Evolutionary conservation across 2,113 vertebrate genomes (phyloP), one percentile per base, ranked within the genome.

Genomic region (Smithornis capensis): DNA sequence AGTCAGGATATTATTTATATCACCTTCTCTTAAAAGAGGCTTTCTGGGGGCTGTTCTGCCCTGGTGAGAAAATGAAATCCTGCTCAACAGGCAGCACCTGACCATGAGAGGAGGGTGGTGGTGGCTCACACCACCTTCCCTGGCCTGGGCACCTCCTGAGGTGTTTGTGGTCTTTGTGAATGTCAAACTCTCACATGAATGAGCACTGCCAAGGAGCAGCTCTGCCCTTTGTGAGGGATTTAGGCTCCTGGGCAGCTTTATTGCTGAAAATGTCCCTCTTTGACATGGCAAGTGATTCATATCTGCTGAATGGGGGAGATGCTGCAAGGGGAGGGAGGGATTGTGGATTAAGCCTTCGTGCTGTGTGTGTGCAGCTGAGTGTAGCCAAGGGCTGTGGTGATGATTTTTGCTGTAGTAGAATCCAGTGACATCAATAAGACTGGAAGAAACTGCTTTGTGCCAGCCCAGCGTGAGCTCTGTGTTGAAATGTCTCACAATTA

Each of bases 41-140:
- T 0, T 53, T 52, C 53, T 67, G 23, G 6, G 52, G 42, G 69
- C n/a, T 8, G 38, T 45, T 88, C 63, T 38, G 52, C 73, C 57
- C 23, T 13, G 63, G 57, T 78, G 75, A 64, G 75, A 28, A 53
- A 63, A 73, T 38, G 35, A 42, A 92, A 75, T 53, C 14, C 12
- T 29, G 67, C 60, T 42, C 52, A 63, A 6, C 38, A 55, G 28
- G 47, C 57, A 90, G 70, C 67, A 18, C 79, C 40, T 63, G 42
- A 1, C 15, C 13, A 0, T 2, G 14, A 19, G 57, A 47, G 37
- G 38, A 8, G 37, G 57, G 12, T 4, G 79, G 3, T 10, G 47
- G 38, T n/a, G 55, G 24, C 17, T 24, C 38, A 35, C 27, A 38
- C 21, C 40, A 49, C 44, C 35, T 52, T 15, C 49, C 24, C n/a